These are phyloP conservation scores for Ianthella basta DNA, from an alignment of 37 sponge, comb jelly and placozoan genomes.

Conservation along the genomic window DNA sequence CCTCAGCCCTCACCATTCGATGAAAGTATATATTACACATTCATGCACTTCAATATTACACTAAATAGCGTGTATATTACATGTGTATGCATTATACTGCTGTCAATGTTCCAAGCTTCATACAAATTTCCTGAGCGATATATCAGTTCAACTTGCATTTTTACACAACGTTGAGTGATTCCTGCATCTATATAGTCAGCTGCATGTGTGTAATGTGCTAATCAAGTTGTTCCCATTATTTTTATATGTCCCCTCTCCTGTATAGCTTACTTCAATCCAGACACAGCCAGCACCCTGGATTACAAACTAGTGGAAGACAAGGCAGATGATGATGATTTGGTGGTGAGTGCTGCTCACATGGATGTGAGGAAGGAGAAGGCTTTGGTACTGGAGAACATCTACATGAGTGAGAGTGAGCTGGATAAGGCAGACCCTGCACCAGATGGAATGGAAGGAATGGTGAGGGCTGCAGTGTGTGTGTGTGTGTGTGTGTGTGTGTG, in stretches of 20 bases:
- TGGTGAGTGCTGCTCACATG: neutral
- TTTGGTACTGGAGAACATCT: neutral
- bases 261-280: neutral
- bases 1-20: neutral
- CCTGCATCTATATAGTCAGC: too few species aligned
- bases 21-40: too few species aligned
- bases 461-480: neutral
- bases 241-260: too few species aligned
- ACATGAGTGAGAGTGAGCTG: constrained; percentile 26
- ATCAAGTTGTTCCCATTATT: too few species aligned
- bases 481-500: neutral
- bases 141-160: too few species aligned
- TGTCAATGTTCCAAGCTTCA: too few species aligned
- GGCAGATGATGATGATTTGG: neutral
- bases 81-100: too few species aligned
- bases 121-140: too few species aligned
- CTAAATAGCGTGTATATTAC: too few species aligned
- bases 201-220: too few species aligned
- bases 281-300: constrained; percentile 16
- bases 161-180: too few species aligned
- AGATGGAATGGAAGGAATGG: constrained; percentile 27
- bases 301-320: neutral
- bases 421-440: neutral
- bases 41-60: too few species aligned
- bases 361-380: constrained; percentile 2